phyloP scores from a whole-genome alignment of 2,888 invertebrate species.

The Galeopsomyia nigrocyanea region DNA sequence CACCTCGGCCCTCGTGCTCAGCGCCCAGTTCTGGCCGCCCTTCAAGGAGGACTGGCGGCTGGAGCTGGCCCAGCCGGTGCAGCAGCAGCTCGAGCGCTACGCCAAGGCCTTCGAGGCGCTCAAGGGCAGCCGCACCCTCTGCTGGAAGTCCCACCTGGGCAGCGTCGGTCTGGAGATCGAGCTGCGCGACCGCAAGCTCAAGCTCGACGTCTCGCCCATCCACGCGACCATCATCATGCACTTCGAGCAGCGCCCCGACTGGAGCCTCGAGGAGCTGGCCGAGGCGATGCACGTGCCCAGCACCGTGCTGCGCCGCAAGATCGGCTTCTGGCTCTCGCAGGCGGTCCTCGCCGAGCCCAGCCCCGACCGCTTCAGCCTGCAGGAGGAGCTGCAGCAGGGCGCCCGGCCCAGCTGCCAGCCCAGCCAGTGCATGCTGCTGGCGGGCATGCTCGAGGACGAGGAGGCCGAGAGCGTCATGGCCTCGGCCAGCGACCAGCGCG shows the following conservation, averaged over 20 bases:
- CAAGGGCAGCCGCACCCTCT: conserved; percentile 91
- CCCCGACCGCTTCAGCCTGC: conserved; percentile 80
- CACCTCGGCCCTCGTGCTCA: conserved; percentile 90
- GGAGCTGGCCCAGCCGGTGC: conserved; percentile 85
- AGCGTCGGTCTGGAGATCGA: conserved; percentile 92
- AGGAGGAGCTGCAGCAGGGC: conserved; percentile 72
- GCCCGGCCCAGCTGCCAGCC: conserved; percentile 62
- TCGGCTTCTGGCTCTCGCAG: conserved; percentile 95
- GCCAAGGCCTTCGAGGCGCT: conserved; percentile 92
- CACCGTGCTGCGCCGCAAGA: conserved; percentile 86
- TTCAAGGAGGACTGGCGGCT: conserved; percentile 92
- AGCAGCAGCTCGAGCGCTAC: conserved; percentile 85
- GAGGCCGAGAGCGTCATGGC: conserved; percentile 95
- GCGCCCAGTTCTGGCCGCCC: conserved; percentile 98
- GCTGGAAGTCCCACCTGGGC: conserved; percentile 95
- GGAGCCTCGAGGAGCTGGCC: conserved; percentile 90
- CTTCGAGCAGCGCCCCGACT: conserved; percentile 88
- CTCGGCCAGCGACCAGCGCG: conserved; percentile 92
- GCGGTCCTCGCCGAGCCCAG: conserved; percentile 85
- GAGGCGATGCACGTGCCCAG: conserved; percentile 89
- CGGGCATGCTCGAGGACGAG: conserved; percentile 85
- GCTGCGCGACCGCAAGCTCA: conserved; percentile 83
- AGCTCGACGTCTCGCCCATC: conserved; percentile 89
- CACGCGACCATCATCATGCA: conserved; percentile 95
- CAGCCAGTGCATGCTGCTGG: conserved; percentile 65